Percentiles rank a stretch among this genome's conserved stretches.
Evolutionary conservation across 2,113 vertebrate genomes (phyloP).

Genomic region (Bufo gargarizans): DNA sequence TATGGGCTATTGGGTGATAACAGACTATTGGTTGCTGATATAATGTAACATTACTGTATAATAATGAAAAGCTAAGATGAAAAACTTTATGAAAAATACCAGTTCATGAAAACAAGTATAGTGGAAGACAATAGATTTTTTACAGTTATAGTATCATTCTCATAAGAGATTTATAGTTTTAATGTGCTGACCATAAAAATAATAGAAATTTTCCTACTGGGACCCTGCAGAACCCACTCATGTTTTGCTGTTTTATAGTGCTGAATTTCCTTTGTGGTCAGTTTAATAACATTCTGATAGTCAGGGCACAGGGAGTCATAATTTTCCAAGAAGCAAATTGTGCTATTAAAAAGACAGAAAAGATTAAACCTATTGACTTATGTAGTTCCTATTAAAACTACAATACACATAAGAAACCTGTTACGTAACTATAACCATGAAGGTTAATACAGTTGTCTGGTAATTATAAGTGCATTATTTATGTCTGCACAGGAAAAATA

Average conservation of each 20-base stretch:
- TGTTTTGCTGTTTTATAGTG: neutral
- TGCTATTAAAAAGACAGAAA: neutral
- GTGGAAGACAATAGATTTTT: neutral
- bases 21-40: neutral
- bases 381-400: neutral
- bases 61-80: neutral
- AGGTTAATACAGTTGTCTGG: neutral
- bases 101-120: neutral
- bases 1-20: neutral
- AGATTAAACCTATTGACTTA: neutral
- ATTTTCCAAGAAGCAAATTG: neutral
- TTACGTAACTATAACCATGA: neutral
- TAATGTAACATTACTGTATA: neutral
- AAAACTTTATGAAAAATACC: neutral
- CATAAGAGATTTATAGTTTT: conserved; percentile 13
- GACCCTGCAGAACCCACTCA: neutral
- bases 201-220: neutral
- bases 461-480: neutral
- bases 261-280: neutral
- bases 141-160: neutral
- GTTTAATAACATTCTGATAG: neutral
- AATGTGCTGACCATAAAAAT: neutral
- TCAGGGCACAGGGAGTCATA: neutral
- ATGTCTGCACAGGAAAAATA: neutral
- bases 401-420: neutral